phyloP scores from a whole-genome alignment of 2,113 vertebrate genomes.

The Meriones unguiculatus region DNA sequence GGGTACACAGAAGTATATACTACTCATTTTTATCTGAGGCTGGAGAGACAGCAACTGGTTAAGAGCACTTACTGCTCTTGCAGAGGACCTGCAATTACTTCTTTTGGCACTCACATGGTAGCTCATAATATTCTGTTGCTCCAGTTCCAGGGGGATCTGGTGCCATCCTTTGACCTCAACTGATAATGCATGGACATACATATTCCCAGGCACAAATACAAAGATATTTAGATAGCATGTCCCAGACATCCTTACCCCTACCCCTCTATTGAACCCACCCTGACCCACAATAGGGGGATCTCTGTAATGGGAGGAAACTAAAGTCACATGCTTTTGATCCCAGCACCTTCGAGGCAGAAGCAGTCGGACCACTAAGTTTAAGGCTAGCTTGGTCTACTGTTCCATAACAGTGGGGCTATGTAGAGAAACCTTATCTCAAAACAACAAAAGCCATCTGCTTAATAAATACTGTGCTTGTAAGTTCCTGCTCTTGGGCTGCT shows the following conservation, averaged over 20 bases:
- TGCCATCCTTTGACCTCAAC: too few relatives aligned
- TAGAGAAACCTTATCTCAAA: background rate
- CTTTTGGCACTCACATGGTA: background rate
- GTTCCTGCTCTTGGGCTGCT: background rate
- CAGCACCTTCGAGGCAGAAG: background rate
- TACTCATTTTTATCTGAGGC: background rate
- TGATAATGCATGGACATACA: background rate
- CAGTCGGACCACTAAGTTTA: background rate
- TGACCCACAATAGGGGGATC: background rate
- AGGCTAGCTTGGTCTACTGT: background rate
- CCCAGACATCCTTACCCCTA: background rate
- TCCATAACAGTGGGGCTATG: background rate
- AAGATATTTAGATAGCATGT: background rate
- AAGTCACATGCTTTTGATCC: background rate
- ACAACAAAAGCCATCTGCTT: background rate
- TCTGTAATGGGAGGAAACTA: background rate
- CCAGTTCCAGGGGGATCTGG: background rate
- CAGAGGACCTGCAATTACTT: background rate
- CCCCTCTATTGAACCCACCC: background rate
- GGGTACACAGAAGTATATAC: background rate
- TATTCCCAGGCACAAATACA: background rate
- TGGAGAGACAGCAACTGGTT: background rate
- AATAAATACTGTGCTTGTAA: conserved; percentile 3
- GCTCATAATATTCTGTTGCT: background rate
- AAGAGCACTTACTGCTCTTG: background rate